These are phyloP conservation scores for Micrasema minimum DNA, from an alignment of 1,140 invertebrate genomes.

Conservation along the genomic window DNA sequence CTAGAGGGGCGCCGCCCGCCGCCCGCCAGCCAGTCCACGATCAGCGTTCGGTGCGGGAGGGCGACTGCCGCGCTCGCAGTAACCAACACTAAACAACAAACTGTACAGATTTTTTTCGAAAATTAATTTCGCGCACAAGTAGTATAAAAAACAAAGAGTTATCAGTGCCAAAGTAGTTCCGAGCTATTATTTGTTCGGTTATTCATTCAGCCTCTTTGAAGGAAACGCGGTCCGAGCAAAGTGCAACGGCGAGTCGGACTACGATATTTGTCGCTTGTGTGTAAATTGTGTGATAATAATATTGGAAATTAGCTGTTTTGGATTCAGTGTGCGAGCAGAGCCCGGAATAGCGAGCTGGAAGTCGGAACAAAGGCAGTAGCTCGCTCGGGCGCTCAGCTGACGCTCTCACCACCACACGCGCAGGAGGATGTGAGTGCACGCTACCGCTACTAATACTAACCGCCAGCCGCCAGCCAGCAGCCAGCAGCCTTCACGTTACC, in stretches of 20 bases:
- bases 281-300: conserved; percentile 24
- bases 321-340: background rate
- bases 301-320: conserved; percentile 34
- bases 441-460: background rate
- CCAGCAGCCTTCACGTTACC: background rate
- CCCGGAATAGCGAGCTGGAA: background rate
- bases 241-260: conserved; percentile 35
- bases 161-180: conserved; percentile 18
- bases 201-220: background rate
- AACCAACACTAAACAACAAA: conserved; percentile 9
- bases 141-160: conserved; percentile 1
- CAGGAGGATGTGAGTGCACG: conserved; percentile 8
- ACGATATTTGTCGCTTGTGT: conserved; percentile 8
- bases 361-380: background rate
- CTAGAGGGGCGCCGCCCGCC: conserved; percentile 10
- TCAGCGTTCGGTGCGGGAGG: conserved; percentile 35
- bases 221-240: conserved; percentile 9
- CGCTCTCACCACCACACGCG: conserved; percentile 31
- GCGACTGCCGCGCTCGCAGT: conserved; percentile 9
- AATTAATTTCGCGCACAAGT: conserved; percentile 7
- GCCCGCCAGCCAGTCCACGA: conserved; percentile 30
- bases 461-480: background rate
- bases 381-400: conserved; percentile 33
- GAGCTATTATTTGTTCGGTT: conserved; percentile 10
- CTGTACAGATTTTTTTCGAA: conserved; percentile 31